Evolutionary conservation across 2,797 vertebrate genomes (phyloP).

Genomic region (Antennarius maculatus): DNA sequence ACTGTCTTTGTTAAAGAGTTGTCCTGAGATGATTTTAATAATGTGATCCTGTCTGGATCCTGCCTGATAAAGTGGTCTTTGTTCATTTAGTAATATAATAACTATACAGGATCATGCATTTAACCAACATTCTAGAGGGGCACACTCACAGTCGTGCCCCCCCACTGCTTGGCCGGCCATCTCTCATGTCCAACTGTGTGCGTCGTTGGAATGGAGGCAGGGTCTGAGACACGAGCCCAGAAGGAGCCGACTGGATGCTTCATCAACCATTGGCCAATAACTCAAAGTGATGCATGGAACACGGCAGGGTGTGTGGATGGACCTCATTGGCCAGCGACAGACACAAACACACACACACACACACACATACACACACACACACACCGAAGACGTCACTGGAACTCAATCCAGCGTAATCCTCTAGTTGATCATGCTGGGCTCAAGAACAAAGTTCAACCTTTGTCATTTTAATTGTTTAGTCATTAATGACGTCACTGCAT

Average conservation of each 20-base stretch:
- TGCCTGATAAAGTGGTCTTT: no score
- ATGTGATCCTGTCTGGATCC: no score
- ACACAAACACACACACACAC: constrained; percentile 11
- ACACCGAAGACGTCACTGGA: constrained; percentile 10
- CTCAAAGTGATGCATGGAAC: constrained; percentile 80
- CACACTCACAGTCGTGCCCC: not conserved
- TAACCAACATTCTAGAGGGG: no score
- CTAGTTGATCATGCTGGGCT: constrained; percentile 2
- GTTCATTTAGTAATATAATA: no score
- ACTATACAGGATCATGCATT: no score
- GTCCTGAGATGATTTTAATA: no score
- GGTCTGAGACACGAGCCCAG: constrained; percentile 51
- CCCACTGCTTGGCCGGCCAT: constrained; percentile 59
- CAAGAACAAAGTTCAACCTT: not conserved
- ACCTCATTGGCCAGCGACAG: constrained; percentile 58
- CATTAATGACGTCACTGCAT: no score
- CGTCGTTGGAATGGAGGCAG: constrained; percentile 45
- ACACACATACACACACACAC: constrained; percentile 12
- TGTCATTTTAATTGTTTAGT: no score
- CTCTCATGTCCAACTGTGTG: constrained; percentile 65
- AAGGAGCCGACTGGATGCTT: constrained; percentile 74
- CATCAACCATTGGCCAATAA: constrained; percentile 74
- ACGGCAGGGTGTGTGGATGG: constrained; percentile 58
- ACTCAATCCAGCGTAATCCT: constrained; percentile 24
- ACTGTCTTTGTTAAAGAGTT: no score